Conservation (phyloP, 2,888 invertebrate species). For the Mechanitis mazaeus region DNA sequence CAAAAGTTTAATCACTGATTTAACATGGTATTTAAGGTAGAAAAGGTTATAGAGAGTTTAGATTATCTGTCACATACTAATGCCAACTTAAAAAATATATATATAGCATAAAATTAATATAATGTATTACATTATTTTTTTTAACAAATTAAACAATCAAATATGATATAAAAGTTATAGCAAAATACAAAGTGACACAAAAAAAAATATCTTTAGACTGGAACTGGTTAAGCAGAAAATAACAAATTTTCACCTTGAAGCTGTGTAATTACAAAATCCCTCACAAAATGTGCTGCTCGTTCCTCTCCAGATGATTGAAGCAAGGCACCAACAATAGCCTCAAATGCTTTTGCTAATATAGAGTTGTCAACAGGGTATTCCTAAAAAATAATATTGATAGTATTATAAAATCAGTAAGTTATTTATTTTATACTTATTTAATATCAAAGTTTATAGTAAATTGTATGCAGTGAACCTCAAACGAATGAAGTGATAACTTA, state of each 20-base stretch:
- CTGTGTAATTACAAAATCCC: conserved; percentile 91
- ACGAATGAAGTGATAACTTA: conserved; percentile 64
- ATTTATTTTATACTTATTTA: too few relatives aligned
- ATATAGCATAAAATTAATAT: too few relatives aligned
- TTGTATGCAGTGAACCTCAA: not conserved
- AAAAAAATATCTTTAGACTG: too few relatives aligned
- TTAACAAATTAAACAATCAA: too few relatives aligned
- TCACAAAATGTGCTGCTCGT: conserved; percentile 84
- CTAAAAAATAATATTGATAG: conserved; percentile 55
- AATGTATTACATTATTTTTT: too few relatives aligned
- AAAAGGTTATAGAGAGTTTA: too few relatives aligned
- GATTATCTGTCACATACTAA: too few relatives aligned
- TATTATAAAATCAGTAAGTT: conserved; percentile 4
- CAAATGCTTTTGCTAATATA: conserved; percentile 84
- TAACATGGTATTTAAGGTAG: too few relatives aligned
- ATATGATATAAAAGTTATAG: too few relatives aligned
- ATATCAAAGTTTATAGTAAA: not conserved
- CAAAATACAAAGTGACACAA: too few relatives aligned
- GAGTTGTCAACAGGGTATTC: conserved; percentile 81
- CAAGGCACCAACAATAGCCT: conserved; percentile 89
- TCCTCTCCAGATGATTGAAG: conserved; percentile 79
- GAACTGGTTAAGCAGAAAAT: not conserved
- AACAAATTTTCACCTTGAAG: conserved; percentile 76
- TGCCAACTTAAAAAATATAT: too few relatives aligned
- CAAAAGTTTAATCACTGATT: too few relatives aligned